phyloP scores from a whole-genome alignment of 2,113 vertebrate genomes.

The Syngnathus floridae region DNA sequence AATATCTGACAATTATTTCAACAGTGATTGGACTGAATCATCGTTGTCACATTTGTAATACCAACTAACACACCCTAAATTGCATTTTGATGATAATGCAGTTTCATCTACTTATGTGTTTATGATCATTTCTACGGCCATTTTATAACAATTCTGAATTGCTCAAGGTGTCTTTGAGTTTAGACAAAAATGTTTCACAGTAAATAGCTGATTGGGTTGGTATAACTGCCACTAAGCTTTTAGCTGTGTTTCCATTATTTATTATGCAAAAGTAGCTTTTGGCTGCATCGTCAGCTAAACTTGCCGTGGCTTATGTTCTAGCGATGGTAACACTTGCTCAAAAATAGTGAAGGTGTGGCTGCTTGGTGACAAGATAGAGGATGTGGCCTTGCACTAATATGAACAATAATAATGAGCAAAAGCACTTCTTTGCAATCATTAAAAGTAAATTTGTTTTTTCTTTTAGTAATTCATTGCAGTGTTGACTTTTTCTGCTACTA shows the following conservation, averaged over 20 bases:
- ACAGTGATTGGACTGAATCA: not conserved
- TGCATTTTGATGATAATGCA: not conserved
- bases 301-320: not conserved
- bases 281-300: conserved; percentile 3
- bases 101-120: not conserved
- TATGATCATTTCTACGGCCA: not conserved
- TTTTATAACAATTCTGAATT: not conserved
- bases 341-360: not conserved
- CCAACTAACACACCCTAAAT: not conserved
- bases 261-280: not conserved
- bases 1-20: not conserved
- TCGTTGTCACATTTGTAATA: not conserved
- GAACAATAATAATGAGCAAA: no score
- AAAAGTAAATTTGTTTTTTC: not conserved
- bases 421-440: not conserved
- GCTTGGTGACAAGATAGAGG: not conserved
- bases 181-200: not conserved
- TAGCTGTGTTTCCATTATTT: not conserved
- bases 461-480: not conserved
- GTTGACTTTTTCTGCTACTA: no score
- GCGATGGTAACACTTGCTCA: not conserved
- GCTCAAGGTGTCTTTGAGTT: not conserved
- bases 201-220: not conserved
- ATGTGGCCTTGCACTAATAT: not conserved
- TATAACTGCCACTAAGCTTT: not conserved